phyloP scores from a whole-genome alignment of 1,140 invertebrate species.

The Camponotus floridanus region DNA sequence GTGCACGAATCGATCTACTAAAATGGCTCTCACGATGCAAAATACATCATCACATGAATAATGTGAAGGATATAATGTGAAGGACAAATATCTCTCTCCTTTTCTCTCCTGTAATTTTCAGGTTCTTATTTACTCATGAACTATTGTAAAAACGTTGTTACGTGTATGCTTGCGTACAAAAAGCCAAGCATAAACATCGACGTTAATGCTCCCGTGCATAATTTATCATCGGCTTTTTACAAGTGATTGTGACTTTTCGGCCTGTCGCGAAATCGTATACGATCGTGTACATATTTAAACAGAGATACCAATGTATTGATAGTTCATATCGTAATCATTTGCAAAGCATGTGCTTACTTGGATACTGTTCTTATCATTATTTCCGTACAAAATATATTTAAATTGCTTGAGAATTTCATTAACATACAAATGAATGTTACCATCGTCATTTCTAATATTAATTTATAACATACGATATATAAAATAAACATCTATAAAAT shows the following conservation, averaged over 20 bases:
- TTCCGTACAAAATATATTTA: background rate
- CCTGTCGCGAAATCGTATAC: background rate
- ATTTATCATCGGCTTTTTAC: constrained; percentile 42
- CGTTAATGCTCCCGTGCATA: constrained; percentile 30
- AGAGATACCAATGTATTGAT: background rate
- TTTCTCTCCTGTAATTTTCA: background rate
- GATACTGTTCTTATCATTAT: background rate
- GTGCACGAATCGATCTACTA: constrained; percentile 48
- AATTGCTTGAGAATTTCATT: constrained; percentile 19
- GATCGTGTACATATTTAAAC: background rate
- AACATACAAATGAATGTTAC: background rate
- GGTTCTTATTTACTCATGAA: constrained; percentile 25
- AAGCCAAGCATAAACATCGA: constrained; percentile 12
- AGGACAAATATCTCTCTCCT: background rate
- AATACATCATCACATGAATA: constrained; percentile 61
- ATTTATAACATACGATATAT: background rate
- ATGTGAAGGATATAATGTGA: constrained; percentile 9
- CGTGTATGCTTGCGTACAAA: background rate
- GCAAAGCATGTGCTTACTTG: constrained; percentile 8
- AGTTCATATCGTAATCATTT: constrained; percentile 17
- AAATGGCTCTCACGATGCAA: constrained; percentile 45
- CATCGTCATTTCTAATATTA: background rate
- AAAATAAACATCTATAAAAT: background rate
- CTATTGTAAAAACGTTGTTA: constrained; percentile 4
- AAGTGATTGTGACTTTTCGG: constrained; percentile 30